Base-by-base conservation (phyloP, 2,797 vertebrate genomes). In the Malurus splendens region DNA sequence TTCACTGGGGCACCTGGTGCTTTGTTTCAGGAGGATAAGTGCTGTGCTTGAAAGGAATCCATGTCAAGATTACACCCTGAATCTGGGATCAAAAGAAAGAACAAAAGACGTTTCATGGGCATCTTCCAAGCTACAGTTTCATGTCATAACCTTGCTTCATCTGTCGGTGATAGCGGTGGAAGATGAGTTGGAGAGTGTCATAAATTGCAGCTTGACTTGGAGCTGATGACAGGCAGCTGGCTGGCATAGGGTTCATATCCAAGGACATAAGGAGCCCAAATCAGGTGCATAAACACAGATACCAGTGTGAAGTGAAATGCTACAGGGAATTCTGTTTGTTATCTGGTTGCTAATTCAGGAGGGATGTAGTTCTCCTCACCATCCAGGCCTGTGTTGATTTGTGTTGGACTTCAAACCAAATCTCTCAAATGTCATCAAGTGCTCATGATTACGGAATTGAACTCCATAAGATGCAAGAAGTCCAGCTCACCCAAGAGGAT, bases 401-500 rank as follows among this genome's bases (percentile, higher is more conserved):
- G 33, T 42, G 28, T 70, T 38, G 57, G 19, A 36, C 25, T 66
- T 41, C 15, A 12, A 9, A 14, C 36, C 20, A 57, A 14, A 13
- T 36, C 25, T 38, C 44, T 62, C 54, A 72, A 33, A 25, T 18
- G 42, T 2, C 18, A 41, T 57, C 18, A 50, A 4, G 27, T 42
- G 30, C 9, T 62, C 55, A 5, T 5, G 9, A 51, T 44, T 27
- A 70, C 30, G 47, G 51, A 51, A 20, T 39, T 1, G 3, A 48
- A 27, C 22, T 36, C 51, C 4, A 2, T 32, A 39, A 64, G 39
- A 14, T 67, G 24, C 50, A 51, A 64, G 18, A 59, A 42, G 9
- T 22, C 18, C 3, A 7, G 6, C 8, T 42, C 38, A 24, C 8
- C 3, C 4, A 41, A 7, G 27, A 79, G 14, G 3, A 1, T 36